Base-by-base conservation (phyloP, 2,888 invertebrate species). In the Erynnis tages region DNA sequence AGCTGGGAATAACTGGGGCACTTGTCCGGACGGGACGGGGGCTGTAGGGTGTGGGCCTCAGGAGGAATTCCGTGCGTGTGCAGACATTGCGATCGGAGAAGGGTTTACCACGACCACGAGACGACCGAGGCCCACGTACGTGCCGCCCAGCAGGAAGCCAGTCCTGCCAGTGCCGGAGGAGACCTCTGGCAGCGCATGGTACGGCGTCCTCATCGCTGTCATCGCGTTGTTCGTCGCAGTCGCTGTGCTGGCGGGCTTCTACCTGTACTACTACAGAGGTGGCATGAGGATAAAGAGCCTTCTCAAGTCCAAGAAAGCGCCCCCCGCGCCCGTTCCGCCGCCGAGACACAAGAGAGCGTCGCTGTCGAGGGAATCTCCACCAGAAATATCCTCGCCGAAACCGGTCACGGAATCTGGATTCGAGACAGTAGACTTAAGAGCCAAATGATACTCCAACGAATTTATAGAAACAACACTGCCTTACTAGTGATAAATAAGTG, bases 1-100 rank as follows among this genome's bases (percentile, higher is more conserved):
- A 49, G 96, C 97, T 35, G 96, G 94, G 1, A 96, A 96, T 69
- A 95, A 95, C 71, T 96, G 96, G 96, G 95, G 95, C 0, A 90
- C 88, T 8, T 95, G 95, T 67, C 89, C 89, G 0, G 93, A 94
- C 67, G 94, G 94, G 0, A 92, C 92, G 38, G 95, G 94, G 23
- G 94, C 93, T 0, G 94, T 97, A 0, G 97, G 97, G 0, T 97
- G 97, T 69, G 97, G 97, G 0, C 94, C 94, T 0, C 97, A 97
- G 72, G 97, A 97, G 73, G 96, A 96, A 69, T 97, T 97, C 69
- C 91, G 96, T 13, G 94, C 95, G 0, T 96, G 96, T 62, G 93
- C 96, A 0, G 96, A 97, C 67, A 93, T 96, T 35, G 90, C 93
- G 10, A 93, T 97, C 29, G 93, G 92, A 1, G 92, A 92, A 53